These are phyloP conservation scores for Montipora cactus DNA, from an alignment of 64 coral and sea anemone genomes.

Conservation along the genomic window DNA sequence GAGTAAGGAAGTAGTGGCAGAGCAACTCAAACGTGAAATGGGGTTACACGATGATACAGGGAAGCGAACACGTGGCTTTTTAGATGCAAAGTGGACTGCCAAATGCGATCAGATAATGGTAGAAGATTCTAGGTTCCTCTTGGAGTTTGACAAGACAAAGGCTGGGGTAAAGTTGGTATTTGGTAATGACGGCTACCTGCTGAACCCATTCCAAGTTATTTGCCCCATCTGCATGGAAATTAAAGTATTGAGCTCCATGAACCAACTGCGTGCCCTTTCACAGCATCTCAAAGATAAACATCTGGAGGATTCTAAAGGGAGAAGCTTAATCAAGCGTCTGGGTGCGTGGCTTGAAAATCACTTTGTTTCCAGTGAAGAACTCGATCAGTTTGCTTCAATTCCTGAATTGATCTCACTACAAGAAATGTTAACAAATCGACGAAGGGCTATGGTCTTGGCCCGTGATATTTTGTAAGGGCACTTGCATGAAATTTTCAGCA, in stretches of 20 bases:
- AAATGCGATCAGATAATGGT: conserved; percentile 43
- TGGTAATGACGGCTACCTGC: conserved; percentile 33
- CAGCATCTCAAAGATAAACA: conserved; percentile 61
- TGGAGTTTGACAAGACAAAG: conserved; percentile 64
- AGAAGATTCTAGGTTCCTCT: conserved; percentile 60
- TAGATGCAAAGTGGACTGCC: conserved; percentile 57
- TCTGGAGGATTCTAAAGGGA: conserved; percentile 2
- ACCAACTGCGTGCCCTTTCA: not conserved
- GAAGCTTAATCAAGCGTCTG: not conserved
- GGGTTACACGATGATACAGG: conserved; percentile 52
- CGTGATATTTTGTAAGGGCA: conserved; percentile 85
- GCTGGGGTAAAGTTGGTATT: conserved; percentile 43
- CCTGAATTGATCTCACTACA: conserved; percentile 37
- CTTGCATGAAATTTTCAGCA: conserved; percentile 39
- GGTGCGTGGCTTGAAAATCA: conserved; percentile 59
- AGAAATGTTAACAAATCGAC: conserved; percentile 54
- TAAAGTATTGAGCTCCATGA: conserved; percentile 27
- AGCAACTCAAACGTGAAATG: conserved; percentile 75
- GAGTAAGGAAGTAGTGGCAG: conserved; percentile 56
- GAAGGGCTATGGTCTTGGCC: conserved; percentile 71
- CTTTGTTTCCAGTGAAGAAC: conserved; percentile 56
- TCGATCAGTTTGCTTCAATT: conserved; percentile 27
- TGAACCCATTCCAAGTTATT: conserved; percentile 74
- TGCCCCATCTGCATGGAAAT: conserved; percentile 70
- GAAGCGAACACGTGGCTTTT: not conserved